These are phyloP conservation scores for Enteromius unitaeniatus DNA, from an alignment of 2,797 vertebrate genomes.

Conservation along the genomic window DNA sequence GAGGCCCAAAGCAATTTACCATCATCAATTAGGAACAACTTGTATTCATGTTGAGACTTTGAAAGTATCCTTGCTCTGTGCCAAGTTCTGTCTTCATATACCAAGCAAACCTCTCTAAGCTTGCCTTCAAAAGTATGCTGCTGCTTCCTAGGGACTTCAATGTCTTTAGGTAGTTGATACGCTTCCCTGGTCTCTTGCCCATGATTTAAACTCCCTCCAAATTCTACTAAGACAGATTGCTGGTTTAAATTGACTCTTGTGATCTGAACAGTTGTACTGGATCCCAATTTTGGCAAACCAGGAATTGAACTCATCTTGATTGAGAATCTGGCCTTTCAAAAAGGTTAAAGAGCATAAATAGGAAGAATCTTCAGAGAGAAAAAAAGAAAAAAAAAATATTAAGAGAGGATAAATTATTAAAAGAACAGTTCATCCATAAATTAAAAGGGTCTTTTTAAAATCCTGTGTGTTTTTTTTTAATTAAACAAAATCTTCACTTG, in stretches of 20 bases:
- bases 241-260: constrained; percentile 79
- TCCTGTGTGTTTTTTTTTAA: too few relatives aligned
- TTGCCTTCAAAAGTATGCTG: constrained; percentile 72
- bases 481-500: not conserved
- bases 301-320: constrained; percentile 72
- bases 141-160: constrained; percentile 75
- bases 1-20: constrained; percentile 72
- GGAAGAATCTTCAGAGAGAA: not conserved
- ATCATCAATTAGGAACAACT: constrained; percentile 87
- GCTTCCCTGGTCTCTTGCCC: constrained; percentile 59
- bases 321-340: not conserved
- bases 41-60: constrained; percentile 71
- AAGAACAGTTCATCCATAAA: not conserved
- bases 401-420: not conserved
- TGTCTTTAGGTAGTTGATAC: constrained; percentile 73
- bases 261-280: constrained; percentile 75
- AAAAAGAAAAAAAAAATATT: not conserved
- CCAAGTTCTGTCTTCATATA: constrained; percentile 77
- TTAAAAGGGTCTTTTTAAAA: not conserved
- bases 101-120: constrained; percentile 80
- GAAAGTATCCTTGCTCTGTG: constrained; percentile 85
- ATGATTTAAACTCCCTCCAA: constrained; percentile 82
- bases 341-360: not conserved
- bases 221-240: constrained; percentile 76
- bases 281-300: constrained; percentile 71